Evolutionary conservation across 2,888 invertebrate genomes (phyloP).

Genomic region (Halocaridina rubra): DNA sequence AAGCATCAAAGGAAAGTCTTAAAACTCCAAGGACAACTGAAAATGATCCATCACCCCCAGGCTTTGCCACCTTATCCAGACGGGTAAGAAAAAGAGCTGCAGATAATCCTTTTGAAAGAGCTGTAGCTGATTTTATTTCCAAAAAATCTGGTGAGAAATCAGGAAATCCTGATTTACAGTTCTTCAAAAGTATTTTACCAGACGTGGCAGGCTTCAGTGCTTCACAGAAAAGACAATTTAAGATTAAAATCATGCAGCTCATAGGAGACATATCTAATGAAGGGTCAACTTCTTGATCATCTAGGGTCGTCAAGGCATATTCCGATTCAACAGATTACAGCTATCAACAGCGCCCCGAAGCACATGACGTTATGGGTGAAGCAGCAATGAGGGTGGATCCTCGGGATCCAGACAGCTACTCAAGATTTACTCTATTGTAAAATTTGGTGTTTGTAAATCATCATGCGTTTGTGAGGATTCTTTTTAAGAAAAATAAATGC

Average conservation of each 20-base stretch:
- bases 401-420: not conserved
- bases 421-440: not conserved
- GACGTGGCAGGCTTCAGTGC: no score
- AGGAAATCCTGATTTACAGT: not conserved
- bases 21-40: conserved; percentile 12
- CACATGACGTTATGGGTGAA: not conserved
- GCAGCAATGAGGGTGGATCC: not conserved
- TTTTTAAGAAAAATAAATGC: not conserved
- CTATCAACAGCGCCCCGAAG: not conserved
- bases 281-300: conserved; percentile 1
- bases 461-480: not conserved
- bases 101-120: not conserved
- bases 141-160: conserved; percentile 12
- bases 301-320: not conserved
- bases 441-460: not conserved
- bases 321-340: no score
- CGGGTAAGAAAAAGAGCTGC: not conserved
- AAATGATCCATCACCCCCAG: not conserved
- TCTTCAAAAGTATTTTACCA: conserved; percentile 6
- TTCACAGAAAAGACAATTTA: not conserved
- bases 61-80: not conserved
- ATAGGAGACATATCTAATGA: not conserved
- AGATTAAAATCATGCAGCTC: not conserved
- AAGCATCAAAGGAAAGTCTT: not conserved
- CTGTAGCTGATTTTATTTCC: no score